Evolutionary conservation across 2,797 vertebrate species (phyloP), one percentile per base, ranked within the genome.

Genomic region (Periophthalmus magnuspinnatus): DNA sequence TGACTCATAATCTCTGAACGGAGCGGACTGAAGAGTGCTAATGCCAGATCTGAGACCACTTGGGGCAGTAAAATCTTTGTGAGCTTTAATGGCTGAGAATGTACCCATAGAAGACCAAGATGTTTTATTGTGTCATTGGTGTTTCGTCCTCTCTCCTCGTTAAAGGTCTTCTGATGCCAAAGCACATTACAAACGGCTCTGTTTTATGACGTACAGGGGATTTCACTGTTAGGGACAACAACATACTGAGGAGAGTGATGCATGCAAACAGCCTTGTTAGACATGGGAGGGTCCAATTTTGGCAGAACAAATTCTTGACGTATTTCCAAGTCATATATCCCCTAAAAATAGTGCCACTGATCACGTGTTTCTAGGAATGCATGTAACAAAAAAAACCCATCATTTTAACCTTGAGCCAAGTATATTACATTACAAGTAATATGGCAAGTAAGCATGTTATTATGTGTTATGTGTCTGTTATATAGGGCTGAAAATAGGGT

Each of bases 41-140:
- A 75, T 72, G 77, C 72, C 63, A 83, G 79, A 86, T 84, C 86
- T 86, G 75, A 71, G 76, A 64, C 76, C 63, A 84, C 83, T 80
- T 81, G 69, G 83, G 59, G 67, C 79, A 66, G 68, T 81, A 71
- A 77, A 84, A 84, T 86, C 70, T 77, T 41, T 57, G 74, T 56
- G 75, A 81, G 82, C 89, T 91, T 89, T 89, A 89, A 86, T 81
- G 47, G 75, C 81, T 88, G 84, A 84, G 73, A 88, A 84, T 75
- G 68, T 78, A 80, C 80, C 81, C 86, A 77, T 77, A 60, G 62
- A 84, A 80, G 65, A 66, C 77, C 76, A 72, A 79, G 61, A 32
- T 13, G 75, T 78, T 72, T 79, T 72, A 76, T 83, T 77, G 74
- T 84, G 80, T 83, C 74, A 74, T 67, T 85, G 84, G 77, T 83